phyloP scores from a whole-genome alignment of 53 echinoderm and acorn worm species.

The Stichopus horrens region DNA sequence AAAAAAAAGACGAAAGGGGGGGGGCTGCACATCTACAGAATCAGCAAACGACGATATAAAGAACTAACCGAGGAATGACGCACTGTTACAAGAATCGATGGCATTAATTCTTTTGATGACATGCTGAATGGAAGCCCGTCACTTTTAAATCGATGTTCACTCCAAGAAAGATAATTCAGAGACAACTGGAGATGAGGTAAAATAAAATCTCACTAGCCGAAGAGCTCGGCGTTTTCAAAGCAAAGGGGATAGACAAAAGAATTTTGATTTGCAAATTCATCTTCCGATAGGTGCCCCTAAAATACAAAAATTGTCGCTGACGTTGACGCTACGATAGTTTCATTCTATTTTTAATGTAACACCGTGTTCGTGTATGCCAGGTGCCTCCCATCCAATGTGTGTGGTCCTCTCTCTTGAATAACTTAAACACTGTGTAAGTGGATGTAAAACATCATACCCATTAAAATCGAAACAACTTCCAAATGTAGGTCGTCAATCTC shows the following conservation, averaged over 20 bases:
- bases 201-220: not conserved
- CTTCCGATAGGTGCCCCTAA: not conserved
- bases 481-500: no score
- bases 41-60: not conserved
- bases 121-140: not conserved
- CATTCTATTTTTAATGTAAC: not conserved
- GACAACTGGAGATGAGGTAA: not conserved
- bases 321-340: not conserved
- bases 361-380: not conserved
- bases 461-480: no score
- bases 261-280: not conserved
- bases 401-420: not conserved
- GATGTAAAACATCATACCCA: not conserved
- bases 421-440: not conserved
- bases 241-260: not conserved
- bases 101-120: conserved; percentile 15
- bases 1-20: no score
- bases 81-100: conserved; percentile 1
- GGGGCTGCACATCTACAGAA: no score
- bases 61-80: not conserved
- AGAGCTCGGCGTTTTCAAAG: not conserved
- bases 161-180: not conserved
- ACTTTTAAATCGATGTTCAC: conserved; percentile 3
- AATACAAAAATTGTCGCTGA: not conserved
- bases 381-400: not conserved